These are phyloP conservation scores for Conomelus anceps DNA, from an alignment of 2,888 invertebrate species.

Conservation along the genomic window DNA sequence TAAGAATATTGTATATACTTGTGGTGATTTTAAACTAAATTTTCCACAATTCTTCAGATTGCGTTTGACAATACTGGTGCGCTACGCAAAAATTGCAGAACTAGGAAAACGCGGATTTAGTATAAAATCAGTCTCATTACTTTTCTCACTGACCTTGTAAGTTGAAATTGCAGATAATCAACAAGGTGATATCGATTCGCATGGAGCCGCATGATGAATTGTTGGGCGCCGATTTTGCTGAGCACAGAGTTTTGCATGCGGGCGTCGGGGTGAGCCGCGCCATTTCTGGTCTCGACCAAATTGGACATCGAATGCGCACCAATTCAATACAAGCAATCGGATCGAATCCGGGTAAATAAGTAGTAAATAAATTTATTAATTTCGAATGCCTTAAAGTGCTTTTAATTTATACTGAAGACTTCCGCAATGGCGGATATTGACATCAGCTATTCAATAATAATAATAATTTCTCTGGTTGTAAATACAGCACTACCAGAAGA, in stretches of 20 bases:
- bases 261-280: constrained; percentile 39
- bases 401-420: background rate
- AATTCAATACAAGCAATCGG: constrained; percentile 24
- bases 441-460: too few relatives aligned
- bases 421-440: too few relatives aligned
- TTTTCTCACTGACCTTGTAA: constrained; percentile 14
- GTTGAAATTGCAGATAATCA: constrained; percentile 47
- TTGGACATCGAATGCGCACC: constrained; percentile 36
- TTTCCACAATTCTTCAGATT: too few relatives aligned
- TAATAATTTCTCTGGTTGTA: too few relatives aligned
- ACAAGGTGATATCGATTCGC: constrained; percentile 71
- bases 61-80: too few relatives aligned
- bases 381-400: too few relatives aligned
- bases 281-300: constrained; percentile 36
- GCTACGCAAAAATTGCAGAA: too few relatives aligned
- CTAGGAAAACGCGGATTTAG: too few relatives aligned
- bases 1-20: too few relatives aligned
- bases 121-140: too few relatives aligned
- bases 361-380: background rate
- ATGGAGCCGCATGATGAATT: constrained; percentile 81
- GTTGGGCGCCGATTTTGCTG: constrained; percentile 81
- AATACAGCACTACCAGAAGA: too few relatives aligned
- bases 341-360: constrained; percentile 29
- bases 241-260: constrained; percentile 49
- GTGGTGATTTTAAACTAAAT: too few relatives aligned